Evolutionary conservation across 2,888 invertebrate genomes (phyloP).

Genomic region (Drosophila austrosaltans): DNA sequence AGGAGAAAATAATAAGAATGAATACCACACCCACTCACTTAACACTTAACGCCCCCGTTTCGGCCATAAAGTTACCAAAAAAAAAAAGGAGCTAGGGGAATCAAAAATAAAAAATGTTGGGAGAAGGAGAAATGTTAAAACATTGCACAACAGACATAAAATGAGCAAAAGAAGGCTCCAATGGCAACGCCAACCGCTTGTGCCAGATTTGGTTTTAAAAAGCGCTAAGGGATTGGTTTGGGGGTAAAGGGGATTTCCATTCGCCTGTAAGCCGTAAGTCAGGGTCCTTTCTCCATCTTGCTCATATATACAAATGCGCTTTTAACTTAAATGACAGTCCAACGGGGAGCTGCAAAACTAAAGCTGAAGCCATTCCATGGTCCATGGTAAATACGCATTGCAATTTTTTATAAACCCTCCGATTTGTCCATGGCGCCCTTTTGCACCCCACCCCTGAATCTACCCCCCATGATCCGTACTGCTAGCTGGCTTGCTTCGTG

Average conservation of each 20-base stretch:
- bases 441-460: too few relatives aligned
- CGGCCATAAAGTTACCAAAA: constrained; percentile 39
- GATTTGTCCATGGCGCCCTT: neutral
- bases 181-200: constrained; percentile 39
- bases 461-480: neutral
- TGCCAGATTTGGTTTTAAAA: constrained; percentile 72
- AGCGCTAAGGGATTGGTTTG: constrained; percentile 57
- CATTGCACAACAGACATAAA: constrained; percentile 60
- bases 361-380: constrained; percentile 22
- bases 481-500: constrained; percentile 26
- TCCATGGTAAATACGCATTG: constrained; percentile 61
- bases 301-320: constrained; percentile 73
- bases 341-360: constrained; percentile 35
- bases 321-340: constrained; percentile 74
- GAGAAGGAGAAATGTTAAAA: constrained; percentile 48
- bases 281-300: neutral
- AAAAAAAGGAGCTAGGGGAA: constrained; percentile 11
- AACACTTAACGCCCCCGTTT: constrained; percentile 52
- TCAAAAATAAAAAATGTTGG: neutral
- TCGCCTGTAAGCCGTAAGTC: constrained; percentile 39
- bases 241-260: neutral
- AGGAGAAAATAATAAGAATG: neutral
- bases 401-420: constrained; percentile 60
- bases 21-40: constrained; percentile 36
- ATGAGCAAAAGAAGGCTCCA: constrained; percentile 35